A percentile compares a stretch with the other conserved stretches of the same genome.
These are phyloP conservation scores for Boleophthalmus pectinirostris DNA, from an alignment of 2,113 vertebrate species.

Conservation along the genomic window DNA sequence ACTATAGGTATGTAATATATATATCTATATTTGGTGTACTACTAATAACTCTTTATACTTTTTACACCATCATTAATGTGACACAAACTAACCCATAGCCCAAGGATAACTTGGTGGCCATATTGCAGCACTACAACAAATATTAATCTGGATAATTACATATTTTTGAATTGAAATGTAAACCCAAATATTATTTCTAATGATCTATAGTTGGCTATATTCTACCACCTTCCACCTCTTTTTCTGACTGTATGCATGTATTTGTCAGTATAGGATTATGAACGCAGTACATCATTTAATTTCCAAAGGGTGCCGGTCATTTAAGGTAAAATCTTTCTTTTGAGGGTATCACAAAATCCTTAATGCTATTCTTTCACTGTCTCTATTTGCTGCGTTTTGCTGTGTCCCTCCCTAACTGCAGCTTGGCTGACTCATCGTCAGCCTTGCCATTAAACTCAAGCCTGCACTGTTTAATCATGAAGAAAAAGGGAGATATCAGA, in stretches of 20 bases:
- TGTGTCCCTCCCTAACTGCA: slow-evolving; percentile 70
- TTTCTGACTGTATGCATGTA: not conserved
- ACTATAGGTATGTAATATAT: too few species aligned
- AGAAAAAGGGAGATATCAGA: slow-evolving; percentile 56
- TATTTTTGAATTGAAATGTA: too few species aligned
- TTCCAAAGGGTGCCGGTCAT: not conserved
- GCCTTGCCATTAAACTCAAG: slow-evolving; percentile 73
- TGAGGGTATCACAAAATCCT: slow-evolving; percentile 3
- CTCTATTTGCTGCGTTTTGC: slow-evolving; percentile 47
- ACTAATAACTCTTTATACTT: too few species aligned
- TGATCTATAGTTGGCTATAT: not conserved
- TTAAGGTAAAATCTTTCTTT: not conserved
- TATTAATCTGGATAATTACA: too few species aligned
- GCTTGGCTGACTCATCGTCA: slow-evolving; percentile 77
- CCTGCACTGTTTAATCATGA: slow-evolving; percentile 79
- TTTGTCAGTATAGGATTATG: not conserved
- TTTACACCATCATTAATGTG: too few species aligned
- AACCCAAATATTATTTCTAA: not conserved
- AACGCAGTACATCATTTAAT: not conserved
- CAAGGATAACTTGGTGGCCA: too few species aligned
- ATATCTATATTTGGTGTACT: too few species aligned
- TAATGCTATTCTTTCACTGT: slow-evolving; percentile 32
- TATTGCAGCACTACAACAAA: too few species aligned
- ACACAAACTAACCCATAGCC: too few species aligned
- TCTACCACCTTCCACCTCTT: not conserved